Conservation (phyloP, 2,113 vertebrate genomes). For the Pristiophorus japonicus region DNA sequence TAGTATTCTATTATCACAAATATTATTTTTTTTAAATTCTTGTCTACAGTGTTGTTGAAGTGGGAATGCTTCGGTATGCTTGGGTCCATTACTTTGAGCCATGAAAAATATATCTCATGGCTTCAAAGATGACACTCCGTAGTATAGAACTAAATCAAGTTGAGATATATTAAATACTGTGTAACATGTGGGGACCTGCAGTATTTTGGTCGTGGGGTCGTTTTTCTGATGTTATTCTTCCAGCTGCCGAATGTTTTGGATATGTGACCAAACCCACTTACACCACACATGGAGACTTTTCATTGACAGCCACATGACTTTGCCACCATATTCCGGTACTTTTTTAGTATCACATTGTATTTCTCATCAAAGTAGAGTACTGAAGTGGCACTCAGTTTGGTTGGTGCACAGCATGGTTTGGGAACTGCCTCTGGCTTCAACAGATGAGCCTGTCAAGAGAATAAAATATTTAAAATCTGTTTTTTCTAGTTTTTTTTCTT, state of each 20-base stretch:
- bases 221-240: neutral
- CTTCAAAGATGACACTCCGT: neutral
- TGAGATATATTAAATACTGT: conserved; percentile 17
- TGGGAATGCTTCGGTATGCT: neutral
- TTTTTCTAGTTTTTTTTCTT: neutral
- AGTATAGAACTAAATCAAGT: neutral
- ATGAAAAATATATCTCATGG: neutral
- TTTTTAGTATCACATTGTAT: conserved; percentile 95
- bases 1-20: neutral
- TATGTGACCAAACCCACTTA: neutral
- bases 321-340: conserved; percentile 96
- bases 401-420: conserved; percentile 87
- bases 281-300: neutral
- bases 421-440: conserved; percentile 85
- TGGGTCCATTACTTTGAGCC: neutral
- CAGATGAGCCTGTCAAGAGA: conserved; percentile 71
- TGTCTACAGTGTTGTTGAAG: conserved; percentile 16
- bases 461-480: neutral
- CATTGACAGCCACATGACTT: conserved; percentile 87
- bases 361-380: conserved; percentile 93
- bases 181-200: neutral
- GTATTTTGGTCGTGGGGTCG: neutral
- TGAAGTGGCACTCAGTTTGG: conserved; percentile 86
- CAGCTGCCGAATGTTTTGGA: neutral
- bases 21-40: neutral